phyloP scores from a whole-genome alignment of 1,140 invertebrate genomes.

The Eumaeus atala region DNA sequence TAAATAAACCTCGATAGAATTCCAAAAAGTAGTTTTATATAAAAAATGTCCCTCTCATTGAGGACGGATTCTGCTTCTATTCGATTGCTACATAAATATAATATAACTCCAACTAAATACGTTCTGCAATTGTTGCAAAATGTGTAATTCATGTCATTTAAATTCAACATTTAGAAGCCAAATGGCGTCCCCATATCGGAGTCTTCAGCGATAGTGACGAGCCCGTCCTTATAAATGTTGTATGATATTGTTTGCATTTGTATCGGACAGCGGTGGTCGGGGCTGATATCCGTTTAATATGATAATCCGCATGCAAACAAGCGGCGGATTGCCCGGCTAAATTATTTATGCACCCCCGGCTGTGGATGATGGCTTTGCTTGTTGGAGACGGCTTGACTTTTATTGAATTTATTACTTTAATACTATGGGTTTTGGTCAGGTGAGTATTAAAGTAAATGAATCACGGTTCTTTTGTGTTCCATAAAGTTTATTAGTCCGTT shows the following conservation, averaged over 20 bases:
- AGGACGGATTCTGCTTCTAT: too few species aligned
- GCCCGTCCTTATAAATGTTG: conserved; percentile 64
- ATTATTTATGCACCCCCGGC: conserved; percentile 68
- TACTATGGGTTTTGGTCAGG: conserved; percentile 25
- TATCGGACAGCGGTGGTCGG: conserved; percentile 54
- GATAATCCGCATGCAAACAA: conserved; percentile 72
- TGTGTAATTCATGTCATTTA: too few species aligned
- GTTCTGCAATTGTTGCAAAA: too few species aligned
- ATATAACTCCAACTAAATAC: too few species aligned
- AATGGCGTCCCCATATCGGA: conserved; percentile 5
- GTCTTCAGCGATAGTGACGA: conserved; percentile 36
- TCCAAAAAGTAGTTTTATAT: too few species aligned
- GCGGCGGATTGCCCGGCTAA: conserved; percentile 62
- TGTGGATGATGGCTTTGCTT: conserved; percentile 50
- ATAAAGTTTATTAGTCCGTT: too few species aligned
- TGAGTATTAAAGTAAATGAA: conserved; percentile 20
- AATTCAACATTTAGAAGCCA: not conserved
- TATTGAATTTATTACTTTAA: conserved; percentile 35
- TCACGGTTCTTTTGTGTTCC: too few species aligned
- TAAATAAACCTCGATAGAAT: too few species aligned
- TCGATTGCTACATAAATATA: too few species aligned
- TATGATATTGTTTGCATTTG: conserved; percentile 67
- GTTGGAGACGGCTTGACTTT: conserved; percentile 43
- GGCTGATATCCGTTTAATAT: conserved; percentile 71
- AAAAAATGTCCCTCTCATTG: too few species aligned